Evolutionary conservation across 2,888 invertebrate genomes (phyloP).

Genomic region (Hyles lineata): DNA sequence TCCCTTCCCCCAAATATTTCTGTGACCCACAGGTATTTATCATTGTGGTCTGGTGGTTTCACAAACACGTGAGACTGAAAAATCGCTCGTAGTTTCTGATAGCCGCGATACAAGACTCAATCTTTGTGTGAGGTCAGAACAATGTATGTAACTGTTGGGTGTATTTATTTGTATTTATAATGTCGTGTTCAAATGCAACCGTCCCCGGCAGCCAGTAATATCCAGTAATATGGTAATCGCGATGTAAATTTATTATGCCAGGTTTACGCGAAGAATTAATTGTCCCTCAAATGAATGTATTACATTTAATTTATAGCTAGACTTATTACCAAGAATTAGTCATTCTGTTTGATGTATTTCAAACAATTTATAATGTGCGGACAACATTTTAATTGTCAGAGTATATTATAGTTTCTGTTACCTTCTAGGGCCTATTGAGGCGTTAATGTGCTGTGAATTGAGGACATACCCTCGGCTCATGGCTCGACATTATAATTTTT

Average conservation of each 20-base stretch:
- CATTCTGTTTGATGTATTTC: not conserved
- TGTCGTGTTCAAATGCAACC: not conserved
- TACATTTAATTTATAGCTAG: not conserved
- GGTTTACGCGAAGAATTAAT: not conserved
- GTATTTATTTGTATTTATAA: not conserved
- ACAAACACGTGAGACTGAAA: too few species aligned
- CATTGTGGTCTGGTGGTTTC: too few species aligned
- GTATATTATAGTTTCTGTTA: not conserved
- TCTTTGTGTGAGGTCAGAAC: too few species aligned
- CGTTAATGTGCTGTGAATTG: too few species aligned
- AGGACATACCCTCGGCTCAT: too few species aligned
- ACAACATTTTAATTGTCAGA: not conserved
- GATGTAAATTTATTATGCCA: not conserved
- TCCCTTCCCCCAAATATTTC: too few species aligned
- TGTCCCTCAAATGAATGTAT: not conserved
- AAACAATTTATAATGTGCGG: not conserved
- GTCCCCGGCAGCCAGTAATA: not conserved
- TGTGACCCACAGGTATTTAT: too few species aligned
- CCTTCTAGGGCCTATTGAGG: not conserved
- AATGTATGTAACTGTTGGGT: too few species aligned
- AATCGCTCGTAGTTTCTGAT: too few species aligned
- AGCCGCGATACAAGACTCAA: too few species aligned
- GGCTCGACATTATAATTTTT: too few species aligned
- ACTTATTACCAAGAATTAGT: not conserved
- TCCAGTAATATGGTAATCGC: slow-evolving; percentile 22